Percentiles rank a stretch among this genome's conserved stretches.
Conservation (phyloP, 2,888 invertebrate genomes). For the Sussaba pulchella region DNA sequence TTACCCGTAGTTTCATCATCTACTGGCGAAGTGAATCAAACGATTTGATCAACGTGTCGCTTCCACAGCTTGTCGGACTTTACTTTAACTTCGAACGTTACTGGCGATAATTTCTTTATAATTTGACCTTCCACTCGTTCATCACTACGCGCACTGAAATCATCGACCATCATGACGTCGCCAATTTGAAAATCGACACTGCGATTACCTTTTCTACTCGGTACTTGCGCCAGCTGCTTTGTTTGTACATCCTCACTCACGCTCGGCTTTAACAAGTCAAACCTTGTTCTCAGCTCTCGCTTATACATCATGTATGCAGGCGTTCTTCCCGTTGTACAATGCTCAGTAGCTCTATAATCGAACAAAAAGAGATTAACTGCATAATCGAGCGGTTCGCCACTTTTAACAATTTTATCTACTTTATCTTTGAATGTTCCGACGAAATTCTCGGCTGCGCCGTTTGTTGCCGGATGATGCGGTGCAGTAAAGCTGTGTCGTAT, state of each 20-base stretch:
- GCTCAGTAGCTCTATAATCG: constrained; percentile 46
- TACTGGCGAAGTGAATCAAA: neutral
- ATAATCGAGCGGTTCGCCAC: constrained; percentile 6
- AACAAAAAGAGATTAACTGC: constrained; percentile 42
- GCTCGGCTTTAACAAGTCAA: constrained; percentile 37
- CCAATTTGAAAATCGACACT: neutral
- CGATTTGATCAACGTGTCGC: neutral
- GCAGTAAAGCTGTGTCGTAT: constrained; percentile 60
- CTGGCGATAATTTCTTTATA: neutral
- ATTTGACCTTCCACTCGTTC: neutral
- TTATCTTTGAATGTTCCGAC: constrained; percentile 66
- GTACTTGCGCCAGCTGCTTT: neutral
- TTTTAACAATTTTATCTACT: constrained; percentile 34
- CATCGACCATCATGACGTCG: neutral
- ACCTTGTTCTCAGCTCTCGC: constrained; percentile 47
- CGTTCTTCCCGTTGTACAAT: constrained; percentile 43
- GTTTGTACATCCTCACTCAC: neutral
- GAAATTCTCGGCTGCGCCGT: constrained; percentile 38
- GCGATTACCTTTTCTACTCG: no score
- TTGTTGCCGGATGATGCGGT: constrained; percentile 66
- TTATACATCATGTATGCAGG: constrained; percentile 48
- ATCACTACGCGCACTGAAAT: neutral
- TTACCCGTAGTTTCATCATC: no score
- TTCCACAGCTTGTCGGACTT: neutral
- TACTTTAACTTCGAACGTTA: neutral